A percentile compares a stretch with the other conserved stretches of the same genome.
Evolutionary conservation across 2,797 vertebrate genomes (phyloP).

Genomic region (Notoglanidium macrostoma): DNA sequence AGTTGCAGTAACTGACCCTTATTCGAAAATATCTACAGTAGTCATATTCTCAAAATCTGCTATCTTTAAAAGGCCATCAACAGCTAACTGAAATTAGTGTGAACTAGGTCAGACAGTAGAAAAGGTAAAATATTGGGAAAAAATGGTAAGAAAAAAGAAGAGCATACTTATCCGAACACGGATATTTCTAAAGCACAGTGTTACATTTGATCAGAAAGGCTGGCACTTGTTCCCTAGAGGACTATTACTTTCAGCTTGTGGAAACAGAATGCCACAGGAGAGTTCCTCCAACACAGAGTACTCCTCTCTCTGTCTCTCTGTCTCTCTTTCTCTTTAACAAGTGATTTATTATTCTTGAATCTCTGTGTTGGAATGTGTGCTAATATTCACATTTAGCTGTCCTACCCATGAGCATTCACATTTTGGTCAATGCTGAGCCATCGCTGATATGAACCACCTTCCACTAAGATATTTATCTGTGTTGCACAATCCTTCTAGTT

Average conservation of each 20-base stretch:
- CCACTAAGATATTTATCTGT: conserved; percentile 28
- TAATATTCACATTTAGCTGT: conserved; percentile 61
- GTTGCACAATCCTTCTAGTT: not conserved
- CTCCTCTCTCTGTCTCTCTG: conserved; percentile 43
- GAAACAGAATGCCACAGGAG: conserved; percentile 55
- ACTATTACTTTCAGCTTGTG: conserved; percentile 65
- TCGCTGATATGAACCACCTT: conserved; percentile 33
- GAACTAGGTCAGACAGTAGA: conserved; percentile 31
- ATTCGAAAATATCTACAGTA: not conserved
- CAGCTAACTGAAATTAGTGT: conserved; percentile 34
- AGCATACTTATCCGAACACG: conserved; percentile 37
- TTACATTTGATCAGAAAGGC: conserved; percentile 66
- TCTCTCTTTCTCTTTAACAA: conserved; percentile 50
- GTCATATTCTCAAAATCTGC: not conserved
- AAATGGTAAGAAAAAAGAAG: conserved; percentile 22
- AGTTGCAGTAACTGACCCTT: not conserved
- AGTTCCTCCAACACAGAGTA: conserved; percentile 45
- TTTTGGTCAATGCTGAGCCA: conserved; percentile 43
- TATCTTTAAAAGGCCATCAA: not conserved
- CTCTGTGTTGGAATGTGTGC: conserved; percentile 60
- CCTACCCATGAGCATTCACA: conserved; percentile 42
- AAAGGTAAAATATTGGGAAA: not conserved
- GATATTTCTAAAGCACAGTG: conserved; percentile 49
- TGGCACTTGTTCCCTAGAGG: conserved; percentile 64
- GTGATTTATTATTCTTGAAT: conserved; percentile 67